phyloP scores from a whole-genome alignment of 1,140 invertebrate genomes.

The Drosophila erecta region DNA sequence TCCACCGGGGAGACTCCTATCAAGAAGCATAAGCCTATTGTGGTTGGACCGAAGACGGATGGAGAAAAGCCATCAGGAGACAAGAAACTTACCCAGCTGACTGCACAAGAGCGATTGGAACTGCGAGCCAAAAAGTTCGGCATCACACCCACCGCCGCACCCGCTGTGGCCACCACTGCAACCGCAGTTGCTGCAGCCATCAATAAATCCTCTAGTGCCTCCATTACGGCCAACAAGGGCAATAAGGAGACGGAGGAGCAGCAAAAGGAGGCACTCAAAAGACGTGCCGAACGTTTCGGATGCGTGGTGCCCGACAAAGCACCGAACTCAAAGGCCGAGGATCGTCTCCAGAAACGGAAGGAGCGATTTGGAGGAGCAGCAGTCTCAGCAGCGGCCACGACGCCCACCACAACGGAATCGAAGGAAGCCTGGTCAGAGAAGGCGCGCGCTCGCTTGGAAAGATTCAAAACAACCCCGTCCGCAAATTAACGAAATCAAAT shows the following conservation, averaged over 20 bases:
- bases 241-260: slow-evolving; percentile 80
- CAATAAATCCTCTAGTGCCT: slow-evolving; percentile 86
- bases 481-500: slow-evolving; percentile 36
- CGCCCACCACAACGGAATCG: slow-evolving; percentile 44
- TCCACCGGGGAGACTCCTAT: slow-evolving; percentile 15
- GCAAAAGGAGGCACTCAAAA: slow-evolving; percentile 89
- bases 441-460: slow-evolving; percentile 73
- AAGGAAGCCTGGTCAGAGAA: slow-evolving; percentile 74
- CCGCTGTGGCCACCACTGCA: slow-evolving; percentile 10
- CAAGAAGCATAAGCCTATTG: slow-evolving; percentile 58
- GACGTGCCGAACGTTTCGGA: slow-evolving; percentile 91
- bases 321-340: slow-evolving; percentile 88
- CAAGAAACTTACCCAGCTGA: slow-evolving; percentile 87
- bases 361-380: slow-evolving; percentile 87
- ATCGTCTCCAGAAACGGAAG: slow-evolving; percentile 89
- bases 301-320: slow-evolving; percentile 89
- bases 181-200: slow-evolving; percentile 60
- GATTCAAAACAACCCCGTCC: slow-evolving; percentile 62
- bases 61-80: slow-evolving; percentile 4
- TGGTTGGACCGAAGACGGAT: slow-evolving; percentile 29
- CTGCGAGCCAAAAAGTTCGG: slow-evolving; percentile 93
- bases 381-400: neutral
- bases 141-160: slow-evolving; percentile 56
- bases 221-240: slow-evolving; percentile 57
- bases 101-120: slow-evolving; percentile 89